Base-by-base conservation (phyloP, 1,140 invertebrate genomes). In the Penaeus japonicus region DNA sequence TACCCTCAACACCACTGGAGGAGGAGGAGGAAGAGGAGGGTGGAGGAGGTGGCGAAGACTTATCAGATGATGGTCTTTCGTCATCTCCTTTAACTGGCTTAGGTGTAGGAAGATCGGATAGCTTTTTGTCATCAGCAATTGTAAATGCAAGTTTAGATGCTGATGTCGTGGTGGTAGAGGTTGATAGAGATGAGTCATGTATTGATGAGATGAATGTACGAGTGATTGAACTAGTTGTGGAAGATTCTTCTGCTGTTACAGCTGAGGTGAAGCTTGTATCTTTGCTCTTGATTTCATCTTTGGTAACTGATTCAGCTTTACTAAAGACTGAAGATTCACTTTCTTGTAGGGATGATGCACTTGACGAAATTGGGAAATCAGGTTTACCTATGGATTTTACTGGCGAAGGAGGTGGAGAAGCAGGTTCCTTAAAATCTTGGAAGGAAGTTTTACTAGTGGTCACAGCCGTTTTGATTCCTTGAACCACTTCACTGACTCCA, bases 391-490 rank as follows among this genome's bases (percentile, higher is more conserved):
- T 57, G 7, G 81, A 83, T 24, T 88, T 88, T 70, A 83, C 87
- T 30, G 87, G 87, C 53, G 87, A 88, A 35, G 87, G 87, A 78
- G 87, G 87, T 24, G 87, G 87, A 59, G 87, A 88, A 77, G 65
- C 87, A 53, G 87, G 22, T 77, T 88, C 87, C 39, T 77, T 88
- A 70, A 88, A 88, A 59, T 88, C 80, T 77, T 83, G 80, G 87
- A 88, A 88, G n/a, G 80, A 83, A 84, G 87, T 88, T 55, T 88
- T 88, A 39, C 35, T 84, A 27, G 73, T 78, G 75, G 57, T 87
- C 79, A 87, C 86, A 73, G 87, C 87, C 35, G 87, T 88, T 35
- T 70, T 88, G 87, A 88, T 88, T 59, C 55, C 87, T 30, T 82
- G 80, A 55, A 82, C 87, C 20, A 88, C 87, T 77, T 84, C 87